These are phyloP conservation scores for Macrotis lagotis DNA, from an alignment of 2,113 vertebrate genomes.

Conservation along the genomic window DNA sequence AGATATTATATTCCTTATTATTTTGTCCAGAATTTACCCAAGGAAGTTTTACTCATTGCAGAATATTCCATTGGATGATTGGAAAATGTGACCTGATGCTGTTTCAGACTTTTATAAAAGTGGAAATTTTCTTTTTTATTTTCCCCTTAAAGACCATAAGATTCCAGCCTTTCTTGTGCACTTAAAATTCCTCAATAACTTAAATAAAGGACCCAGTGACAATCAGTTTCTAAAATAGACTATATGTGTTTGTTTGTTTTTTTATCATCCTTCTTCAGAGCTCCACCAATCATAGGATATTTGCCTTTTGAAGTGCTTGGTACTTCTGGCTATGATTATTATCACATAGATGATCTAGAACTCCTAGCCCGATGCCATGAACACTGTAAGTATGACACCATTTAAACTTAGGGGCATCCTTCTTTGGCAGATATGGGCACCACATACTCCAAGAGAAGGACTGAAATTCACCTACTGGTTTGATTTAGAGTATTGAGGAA, in stretches of 20 bases:
- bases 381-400: constrained; percentile 83
- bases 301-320: constrained; percentile 90
- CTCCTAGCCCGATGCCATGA: constrained; percentile 88
- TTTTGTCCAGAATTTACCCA: not conserved
- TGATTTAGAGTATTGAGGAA: not conserved
- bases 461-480: not conserved
- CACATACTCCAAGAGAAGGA: not conserved
- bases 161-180: not conserved
- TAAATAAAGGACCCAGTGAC: rapidly evolving
- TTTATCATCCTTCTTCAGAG: constrained; percentile 75
- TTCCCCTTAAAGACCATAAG: not conserved
- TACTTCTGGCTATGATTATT: constrained; percentile 90
- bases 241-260: not conserved
- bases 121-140: not conserved
- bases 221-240: not conserved
- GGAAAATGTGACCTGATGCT: not conserved
- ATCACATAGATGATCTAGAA: constrained; percentile 89
- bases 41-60: not conserved
- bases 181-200: not conserved
- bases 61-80: not conserved
- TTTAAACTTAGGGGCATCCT: not conserved
- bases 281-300: constrained; percentile 89
- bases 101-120: not conserved
- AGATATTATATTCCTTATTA: not conserved
- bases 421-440: not conserved